phyloP scores from a whole-genome alignment of 2,113 vertebrate species.

The Alectura lathami region DNA sequence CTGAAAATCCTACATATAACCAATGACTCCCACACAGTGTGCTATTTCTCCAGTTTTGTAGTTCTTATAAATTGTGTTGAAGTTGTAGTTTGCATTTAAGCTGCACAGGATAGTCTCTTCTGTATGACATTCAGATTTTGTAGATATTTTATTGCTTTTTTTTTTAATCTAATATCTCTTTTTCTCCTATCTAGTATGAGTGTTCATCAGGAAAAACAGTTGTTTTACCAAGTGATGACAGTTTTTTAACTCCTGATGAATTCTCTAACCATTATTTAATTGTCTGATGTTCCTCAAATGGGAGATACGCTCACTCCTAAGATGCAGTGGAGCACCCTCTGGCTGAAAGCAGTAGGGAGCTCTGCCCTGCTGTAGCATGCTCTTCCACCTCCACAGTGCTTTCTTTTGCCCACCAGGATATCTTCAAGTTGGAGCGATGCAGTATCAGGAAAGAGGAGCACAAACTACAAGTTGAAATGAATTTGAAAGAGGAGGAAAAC shows the following conservation, averaged over 20 bases:
- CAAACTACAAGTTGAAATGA: not conserved
- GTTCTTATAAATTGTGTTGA: not conserved
- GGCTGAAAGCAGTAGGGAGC: not conserved
- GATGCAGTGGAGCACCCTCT: not conserved
- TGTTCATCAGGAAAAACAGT: not conserved
- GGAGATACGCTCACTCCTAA: not conserved
- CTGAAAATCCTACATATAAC: not conserved
- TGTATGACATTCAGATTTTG: not conserved
- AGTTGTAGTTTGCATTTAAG: not conserved
- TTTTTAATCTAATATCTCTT: not conserved
- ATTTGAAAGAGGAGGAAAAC: not conserved
- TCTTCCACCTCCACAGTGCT: not conserved
- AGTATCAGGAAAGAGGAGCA: not conserved
- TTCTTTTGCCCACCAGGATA: not conserved
- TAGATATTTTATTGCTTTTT: not conserved
- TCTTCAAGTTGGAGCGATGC: not conserved
- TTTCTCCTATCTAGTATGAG: not conserved
- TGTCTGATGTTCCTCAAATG: not conserved
- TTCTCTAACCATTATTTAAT: not conserved
- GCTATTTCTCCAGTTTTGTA: not conserved
- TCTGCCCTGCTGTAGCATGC: accelerated
- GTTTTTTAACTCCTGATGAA: not conserved
- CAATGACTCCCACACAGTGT: not conserved
- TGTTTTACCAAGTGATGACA: not conserved
- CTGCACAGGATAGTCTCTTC: not conserved